Conservation (phyloP, 2,113 vertebrate genomes). For the Dolichallabes microphthalmus region DNA sequence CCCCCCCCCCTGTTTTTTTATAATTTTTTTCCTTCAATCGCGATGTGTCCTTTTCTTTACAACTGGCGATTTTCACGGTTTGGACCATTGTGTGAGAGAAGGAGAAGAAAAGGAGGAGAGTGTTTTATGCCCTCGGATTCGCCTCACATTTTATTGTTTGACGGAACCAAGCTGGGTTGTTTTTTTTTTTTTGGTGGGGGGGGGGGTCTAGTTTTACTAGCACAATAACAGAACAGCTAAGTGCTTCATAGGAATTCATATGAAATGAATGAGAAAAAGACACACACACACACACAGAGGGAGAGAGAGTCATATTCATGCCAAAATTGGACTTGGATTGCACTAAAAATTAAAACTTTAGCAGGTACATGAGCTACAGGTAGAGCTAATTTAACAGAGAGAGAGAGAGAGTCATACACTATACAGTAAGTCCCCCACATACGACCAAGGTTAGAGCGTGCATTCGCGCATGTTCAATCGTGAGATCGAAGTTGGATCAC, state of each 20-base stretch:
- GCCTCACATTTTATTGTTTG: constrained; percentile 42
- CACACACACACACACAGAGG: background rate
- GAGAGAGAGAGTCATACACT: too few species aligned
- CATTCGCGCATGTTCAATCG: too few species aligned
- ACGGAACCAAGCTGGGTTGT: constrained; percentile 41
- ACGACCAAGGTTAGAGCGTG: too few species aligned
- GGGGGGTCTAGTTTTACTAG: constrained; percentile 23
- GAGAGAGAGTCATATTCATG: background rate
- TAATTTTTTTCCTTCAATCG: constrained; percentile 12
- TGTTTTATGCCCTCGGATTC: constrained; percentile 48
- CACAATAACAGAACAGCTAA: constrained; percentile 28
- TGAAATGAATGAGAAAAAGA: constrained; percentile 11
- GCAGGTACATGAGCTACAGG: too few species aligned
- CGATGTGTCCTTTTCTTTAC: constrained; percentile 45
- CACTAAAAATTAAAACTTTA: background rate
- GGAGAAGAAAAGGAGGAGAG: constrained; percentile 38
- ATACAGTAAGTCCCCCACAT: too few species aligned
- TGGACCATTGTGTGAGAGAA: constrained; percentile 50
- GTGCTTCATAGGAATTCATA: constrained; percentile 49
- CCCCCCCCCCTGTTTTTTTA: too few species aligned
- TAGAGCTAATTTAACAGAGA: too few species aligned
- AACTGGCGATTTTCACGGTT: constrained; percentile 59
- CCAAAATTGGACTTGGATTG: background rate
- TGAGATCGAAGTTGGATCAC: too few species aligned
- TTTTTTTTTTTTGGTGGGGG: too few species aligned